Evolutionary conservation across 2,113 vertebrate genomes (phyloP), one percentile per base, ranked within the genome.

Genomic region (Notiomystis cincta): DNA sequence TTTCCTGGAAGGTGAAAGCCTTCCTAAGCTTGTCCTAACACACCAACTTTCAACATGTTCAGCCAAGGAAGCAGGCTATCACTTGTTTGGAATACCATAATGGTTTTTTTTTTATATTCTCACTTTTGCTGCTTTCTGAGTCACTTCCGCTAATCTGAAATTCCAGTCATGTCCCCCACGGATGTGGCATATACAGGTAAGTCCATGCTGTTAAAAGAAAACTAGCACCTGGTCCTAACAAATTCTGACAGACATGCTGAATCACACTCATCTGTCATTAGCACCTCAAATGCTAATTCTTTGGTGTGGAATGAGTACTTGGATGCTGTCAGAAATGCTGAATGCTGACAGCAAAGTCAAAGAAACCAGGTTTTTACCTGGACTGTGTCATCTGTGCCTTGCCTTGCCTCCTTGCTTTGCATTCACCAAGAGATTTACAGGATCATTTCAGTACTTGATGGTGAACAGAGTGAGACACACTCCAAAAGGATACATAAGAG

Each of bases 401-500:
- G 47, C n/a, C 47, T 77, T 38, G 31, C 28, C 48, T 83, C 42
- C 44, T 61, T 69, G 48, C 33, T 80, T 70, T 33, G 15, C 30
- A 25, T 21, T 44, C 40, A 76, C 31, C 50, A 37, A 65, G 60
- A 6, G 37, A 60, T 30, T 80, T 53, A 47, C 19, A 40, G 58
- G 17, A 40, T 27, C 21, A 27, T 47, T 77, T 81, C 67, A 56
- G 9, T 27, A n/a, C 65, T n/a, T 67, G 31, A 48, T 31, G 44
- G 30, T 50, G 57, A 94, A 42, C 9, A 50, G n/a, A 71, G 18
- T 3, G 53, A 84, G 57, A 78, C 18, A 35, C 5, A 5, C 8
- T 80, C 61, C 45, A 58, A 78, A 97, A 98, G 98, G 99, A 99
- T 99, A 99, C 99, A 99, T 97, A 82, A 98, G 98, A 1, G 99